Percentiles rank a stretch among this genome's conserved stretches.
phyloP scores from a whole-genome alignment of 2,797 vertebrate species.

The Lycodopsis pacificus region DNA sequence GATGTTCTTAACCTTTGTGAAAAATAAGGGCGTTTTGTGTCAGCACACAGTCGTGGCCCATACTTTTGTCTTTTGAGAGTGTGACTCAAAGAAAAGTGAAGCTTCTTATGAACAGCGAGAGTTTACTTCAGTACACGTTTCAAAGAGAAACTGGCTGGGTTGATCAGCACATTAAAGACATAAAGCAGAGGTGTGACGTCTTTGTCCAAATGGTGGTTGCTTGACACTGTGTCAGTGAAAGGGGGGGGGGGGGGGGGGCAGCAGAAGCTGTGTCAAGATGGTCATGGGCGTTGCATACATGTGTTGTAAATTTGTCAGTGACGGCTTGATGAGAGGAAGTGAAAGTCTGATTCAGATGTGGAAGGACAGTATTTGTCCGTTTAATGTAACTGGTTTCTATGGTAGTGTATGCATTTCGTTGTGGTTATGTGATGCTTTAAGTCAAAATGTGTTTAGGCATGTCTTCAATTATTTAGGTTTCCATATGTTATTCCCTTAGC shows the following conservation, averaged over 20 bases:
- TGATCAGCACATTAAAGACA: conserved; percentile 27
- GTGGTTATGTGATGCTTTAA: not conserved
- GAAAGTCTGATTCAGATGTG: not conserved
- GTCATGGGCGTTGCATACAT: not conserved
- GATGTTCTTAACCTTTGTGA: not conserved
- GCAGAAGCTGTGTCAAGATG: conserved; percentile 11
- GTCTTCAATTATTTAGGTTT: not conserved
- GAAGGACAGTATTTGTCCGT: not conserved
- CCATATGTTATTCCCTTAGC: not conserved
- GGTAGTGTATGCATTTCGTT: not conserved
- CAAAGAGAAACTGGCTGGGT: conserved; percentile 24
- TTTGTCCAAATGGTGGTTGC: conserved; percentile 6
- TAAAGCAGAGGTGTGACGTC: conserved; percentile 39
- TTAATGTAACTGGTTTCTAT: not conserved
- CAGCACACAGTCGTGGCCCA: not conserved
- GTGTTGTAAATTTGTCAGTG: not conserved
- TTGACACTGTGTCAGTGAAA: conserved; percentile 7
- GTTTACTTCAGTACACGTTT: conserved; percentile 22
- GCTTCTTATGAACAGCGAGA: conserved; percentile 26
- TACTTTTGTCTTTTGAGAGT: conserved; percentile 16
- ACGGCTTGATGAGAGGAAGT: conserved; percentile 9
- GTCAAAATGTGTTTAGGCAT: not conserved
- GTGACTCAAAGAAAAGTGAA: conserved; percentile 61
- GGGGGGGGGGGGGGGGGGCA: not conserved
- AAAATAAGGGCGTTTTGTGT: not conserved